Conservation (phyloP, 2,797 vertebrate genomes). For the Antrozous pallidus region DNA sequence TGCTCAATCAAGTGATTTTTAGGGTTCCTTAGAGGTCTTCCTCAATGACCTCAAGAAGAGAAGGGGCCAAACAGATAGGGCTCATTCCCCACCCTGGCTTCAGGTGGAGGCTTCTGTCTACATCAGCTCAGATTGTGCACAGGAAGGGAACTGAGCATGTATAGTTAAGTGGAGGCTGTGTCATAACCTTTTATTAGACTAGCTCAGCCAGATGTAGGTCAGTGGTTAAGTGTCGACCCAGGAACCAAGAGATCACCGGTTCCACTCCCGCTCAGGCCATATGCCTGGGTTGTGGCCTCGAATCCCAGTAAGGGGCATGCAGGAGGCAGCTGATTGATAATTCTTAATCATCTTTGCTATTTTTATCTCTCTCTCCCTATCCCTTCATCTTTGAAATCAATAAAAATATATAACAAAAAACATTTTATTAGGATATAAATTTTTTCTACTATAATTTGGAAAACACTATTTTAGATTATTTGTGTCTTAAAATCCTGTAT, state of each 20-base stretch:
- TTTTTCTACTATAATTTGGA: not conserved
- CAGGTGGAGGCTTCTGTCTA: too few species aligned
- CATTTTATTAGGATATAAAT: not conserved
- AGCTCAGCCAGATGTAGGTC: not conserved
- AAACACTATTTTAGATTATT: not conserved
- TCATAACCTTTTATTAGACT: not conserved
- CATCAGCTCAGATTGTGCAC: not conserved
- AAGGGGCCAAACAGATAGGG: not conserved
- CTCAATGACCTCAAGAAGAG: not conserved
- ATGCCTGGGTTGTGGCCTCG: too few species aligned
- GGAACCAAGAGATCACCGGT: too few species aligned
- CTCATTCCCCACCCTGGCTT: not conserved
- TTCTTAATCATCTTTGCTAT: too few species aligned
- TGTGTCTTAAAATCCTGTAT: not conserved
- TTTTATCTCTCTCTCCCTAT: too few species aligned
- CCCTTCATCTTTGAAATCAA: too few species aligned
- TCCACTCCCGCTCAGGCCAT: too few species aligned
- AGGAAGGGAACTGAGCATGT: not conserved
- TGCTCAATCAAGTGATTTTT: not conserved
- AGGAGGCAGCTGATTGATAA: too few species aligned
- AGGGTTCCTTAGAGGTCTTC: not conserved
- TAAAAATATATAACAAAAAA: too few species aligned
- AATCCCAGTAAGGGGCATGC: too few species aligned
- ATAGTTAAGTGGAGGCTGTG: not conserved
- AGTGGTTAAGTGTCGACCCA: too few species aligned